These are phyloP conservation scores for Scolanthus callimorphus DNA, from an alignment of 92 coral and sea anemone genomes.

Conservation along the genomic window DNA sequence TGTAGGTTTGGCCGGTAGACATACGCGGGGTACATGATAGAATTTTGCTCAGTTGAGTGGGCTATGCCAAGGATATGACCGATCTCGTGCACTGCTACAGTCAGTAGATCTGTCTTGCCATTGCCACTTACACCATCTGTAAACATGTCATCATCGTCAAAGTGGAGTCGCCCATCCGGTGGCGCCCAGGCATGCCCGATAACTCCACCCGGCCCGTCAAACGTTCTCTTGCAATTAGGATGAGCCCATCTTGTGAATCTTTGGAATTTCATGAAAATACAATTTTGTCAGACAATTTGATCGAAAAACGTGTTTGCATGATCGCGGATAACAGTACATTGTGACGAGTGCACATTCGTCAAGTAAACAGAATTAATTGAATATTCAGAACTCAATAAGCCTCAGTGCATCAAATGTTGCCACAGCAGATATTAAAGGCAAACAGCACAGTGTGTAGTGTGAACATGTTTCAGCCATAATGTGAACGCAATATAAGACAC, in stretches of 20 bases:
- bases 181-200: constrained; percentile 51
- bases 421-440: too few species aligned
- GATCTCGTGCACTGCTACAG: constrained; percentile 49
- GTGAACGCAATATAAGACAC: too few species aligned
- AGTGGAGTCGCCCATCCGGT: constrained; percentile 44
- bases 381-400: too few species aligned
- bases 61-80: constrained; percentile 60
- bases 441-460: too few species aligned
- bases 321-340: too few species aligned
- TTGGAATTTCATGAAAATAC: too few species aligned
- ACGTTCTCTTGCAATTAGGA: constrained; percentile 15
- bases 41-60: constrained; percentile 25
- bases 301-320: too few species aligned
- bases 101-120: constrained; percentile 22
- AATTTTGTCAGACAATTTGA: too few species aligned
- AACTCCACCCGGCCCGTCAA: constrained; percentile 47
- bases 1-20: constrained; percentile 20
- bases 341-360: too few species aligned
- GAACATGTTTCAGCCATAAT: too few species aligned
- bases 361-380: too few species aligned
- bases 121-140: constrained; percentile 23
- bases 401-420: too few species aligned
- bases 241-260: constrained; percentile 39
- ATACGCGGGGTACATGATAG: constrained; percentile 38
- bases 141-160: constrained; percentile 45